Conservation (phyloP, 2,113 vertebrate genomes). For the Ivindomyrus marchei region DNA sequence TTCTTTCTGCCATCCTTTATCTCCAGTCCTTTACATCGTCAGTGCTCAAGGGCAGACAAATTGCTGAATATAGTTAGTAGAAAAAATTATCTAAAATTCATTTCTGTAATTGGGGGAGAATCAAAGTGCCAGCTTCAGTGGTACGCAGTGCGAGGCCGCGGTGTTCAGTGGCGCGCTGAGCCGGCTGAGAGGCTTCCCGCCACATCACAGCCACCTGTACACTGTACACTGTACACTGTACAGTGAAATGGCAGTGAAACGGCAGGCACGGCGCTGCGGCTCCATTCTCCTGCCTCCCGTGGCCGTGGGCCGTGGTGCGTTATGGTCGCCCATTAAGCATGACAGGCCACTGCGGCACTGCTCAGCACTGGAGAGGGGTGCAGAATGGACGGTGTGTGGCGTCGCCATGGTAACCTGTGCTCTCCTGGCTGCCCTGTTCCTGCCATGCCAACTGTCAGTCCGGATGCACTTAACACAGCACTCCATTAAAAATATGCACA, state of each 20-base stretch:
- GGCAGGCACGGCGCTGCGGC: too few relatives aligned
- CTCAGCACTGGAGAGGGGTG: neutral
- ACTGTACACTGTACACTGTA: neutral
- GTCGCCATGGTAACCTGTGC: constrained; percentile 31
- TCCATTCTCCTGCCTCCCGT: neutral
- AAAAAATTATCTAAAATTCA: constrained; percentile 25
- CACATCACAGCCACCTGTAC: neutral
- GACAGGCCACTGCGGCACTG: neutral
- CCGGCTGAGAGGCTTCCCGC: neutral
- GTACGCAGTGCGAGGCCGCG: neutral
- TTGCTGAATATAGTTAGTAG: neutral
- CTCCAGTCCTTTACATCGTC: neutral
- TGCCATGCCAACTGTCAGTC: neutral
- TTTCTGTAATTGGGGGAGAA: constrained; percentile 29
- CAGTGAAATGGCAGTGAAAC: too few relatives aligned
- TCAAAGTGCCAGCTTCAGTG: constrained; percentile 26
- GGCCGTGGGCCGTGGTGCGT: too few relatives aligned
- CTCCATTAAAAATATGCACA: neutral
- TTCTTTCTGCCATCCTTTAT: neutral
- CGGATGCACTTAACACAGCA: neutral
- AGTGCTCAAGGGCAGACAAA: constrained; percentile 15
- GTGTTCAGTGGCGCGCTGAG: neutral
- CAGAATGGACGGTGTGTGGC: neutral
- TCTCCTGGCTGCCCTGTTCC: neutral
- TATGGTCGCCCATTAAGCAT: neutral